Conservation (phyloP, 2,797 vertebrate species). For the Enteromius paludinosus region DNA sequence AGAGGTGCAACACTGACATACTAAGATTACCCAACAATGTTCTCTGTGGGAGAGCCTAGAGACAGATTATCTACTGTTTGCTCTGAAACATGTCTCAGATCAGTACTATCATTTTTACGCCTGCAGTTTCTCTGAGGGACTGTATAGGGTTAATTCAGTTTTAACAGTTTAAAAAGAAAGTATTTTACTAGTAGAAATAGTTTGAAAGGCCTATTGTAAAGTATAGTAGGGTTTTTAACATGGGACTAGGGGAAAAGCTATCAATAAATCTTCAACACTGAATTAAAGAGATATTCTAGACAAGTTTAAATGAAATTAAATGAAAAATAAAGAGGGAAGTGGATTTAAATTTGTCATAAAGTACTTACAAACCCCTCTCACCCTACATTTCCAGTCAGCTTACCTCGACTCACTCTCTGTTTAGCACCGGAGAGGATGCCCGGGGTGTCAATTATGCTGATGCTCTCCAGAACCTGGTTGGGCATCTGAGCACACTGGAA, state of each 20-base stretch:
- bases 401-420: conserved; percentile 90
- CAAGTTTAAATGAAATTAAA: not conserved
- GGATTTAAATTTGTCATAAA: not conserved
- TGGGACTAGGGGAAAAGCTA: not conserved
- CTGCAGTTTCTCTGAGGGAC: not conserved
- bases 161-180: not conserved
- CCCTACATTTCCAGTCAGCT: conserved; percentile 70
- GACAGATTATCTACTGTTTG: not conserved
- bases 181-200: not conserved
- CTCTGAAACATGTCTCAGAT: not conserved
- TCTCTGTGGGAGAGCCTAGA: conserved; percentile 15
- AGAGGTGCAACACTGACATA: conserved; percentile 5
- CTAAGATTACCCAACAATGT: not conserved
- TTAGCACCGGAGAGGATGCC: conserved; percentile 88
- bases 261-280: not conserved
- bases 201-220: not conserved
- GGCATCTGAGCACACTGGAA: conserved; percentile 90
- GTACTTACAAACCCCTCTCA: conserved; percentile 61
- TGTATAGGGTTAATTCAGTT: not conserved
- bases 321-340: too few species aligned
- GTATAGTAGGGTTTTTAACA: not conserved
- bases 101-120: not conserved
- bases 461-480: conserved; percentile 92
- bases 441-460: conserved; percentile 90
- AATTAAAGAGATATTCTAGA: not conserved